Conservation (phyloP, 2,797 vertebrate genomes). For the Lacerta viridis region DNA sequence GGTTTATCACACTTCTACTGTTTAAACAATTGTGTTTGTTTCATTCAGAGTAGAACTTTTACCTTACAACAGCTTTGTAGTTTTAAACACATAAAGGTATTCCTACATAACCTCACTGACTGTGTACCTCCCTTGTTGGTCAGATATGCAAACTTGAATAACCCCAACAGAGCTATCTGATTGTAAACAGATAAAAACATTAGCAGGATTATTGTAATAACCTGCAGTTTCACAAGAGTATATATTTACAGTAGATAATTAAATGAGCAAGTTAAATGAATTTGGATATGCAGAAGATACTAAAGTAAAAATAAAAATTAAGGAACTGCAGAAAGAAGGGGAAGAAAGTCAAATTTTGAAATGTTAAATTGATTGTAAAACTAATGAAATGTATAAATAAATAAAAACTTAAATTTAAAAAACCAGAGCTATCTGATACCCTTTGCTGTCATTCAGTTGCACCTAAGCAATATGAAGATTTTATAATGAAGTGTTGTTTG, state of each 20-base stretch:
- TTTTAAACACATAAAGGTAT: neutral
- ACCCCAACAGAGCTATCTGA: neutral
- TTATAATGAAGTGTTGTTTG: neutral
- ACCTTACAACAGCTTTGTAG: neutral
- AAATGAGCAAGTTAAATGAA: too few species aligned
- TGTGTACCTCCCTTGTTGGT: too few species aligned
- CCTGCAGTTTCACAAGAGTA: too few species aligned
- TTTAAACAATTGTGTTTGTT: neutral
- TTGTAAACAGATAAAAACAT: too few species aligned
- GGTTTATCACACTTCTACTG: neutral
- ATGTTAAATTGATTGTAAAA: too few species aligned
- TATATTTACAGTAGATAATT: too few species aligned
- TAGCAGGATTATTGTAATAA: too few species aligned
- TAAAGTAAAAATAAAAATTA: too few species aligned
- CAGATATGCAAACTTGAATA: neutral
- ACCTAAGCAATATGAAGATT: neutral
- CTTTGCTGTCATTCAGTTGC: constrained; percentile 1
- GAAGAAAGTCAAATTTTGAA: too few species aligned
- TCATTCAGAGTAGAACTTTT: neutral
- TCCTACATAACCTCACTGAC: neutral
- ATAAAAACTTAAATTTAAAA: neutral
- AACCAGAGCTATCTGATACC: neutral
- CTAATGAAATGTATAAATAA: too few species aligned
- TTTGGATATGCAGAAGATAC: too few species aligned
- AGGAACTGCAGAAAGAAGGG: too few species aligned